Evolutionary conservation across 2,113 vertebrate species (phyloP), one percentile per base, ranked within the genome.

Genomic region (Oncorhynchus clarkii): DNA sequence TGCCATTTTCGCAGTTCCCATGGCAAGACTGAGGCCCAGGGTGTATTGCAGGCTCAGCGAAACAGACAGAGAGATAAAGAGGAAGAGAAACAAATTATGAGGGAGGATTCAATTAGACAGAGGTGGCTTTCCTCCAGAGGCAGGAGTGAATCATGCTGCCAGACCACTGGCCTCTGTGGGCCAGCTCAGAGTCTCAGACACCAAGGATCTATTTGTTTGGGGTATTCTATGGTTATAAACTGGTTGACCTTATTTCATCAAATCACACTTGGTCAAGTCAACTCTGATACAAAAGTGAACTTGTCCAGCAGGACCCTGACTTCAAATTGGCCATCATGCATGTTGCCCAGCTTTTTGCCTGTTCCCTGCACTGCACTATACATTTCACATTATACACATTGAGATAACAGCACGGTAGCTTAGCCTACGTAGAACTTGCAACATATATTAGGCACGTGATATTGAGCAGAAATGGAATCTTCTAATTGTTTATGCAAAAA

Each of bases 61-160:
- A 49, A 70, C 34, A 45, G 8, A 45, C 9, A 24, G 34, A 64
- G 59, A 49, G 76, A 51, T 76, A 64, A 62, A 22, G 64, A 62
- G 70, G 14, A 57, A 26, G 45, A 26, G 12, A 70, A 67, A 59
- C 49, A 29, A 70, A 78, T 62, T 34, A 26, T 29, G 64, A 76
- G 49, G 72, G 62, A 49, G 60, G 73, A 76, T 67, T 68, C 49
- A 66, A 71, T 72, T 51, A 71, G 73, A 54, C 69, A 80, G 51
- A 13, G n/a, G n/a, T 49, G 62, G 31, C 66, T 76, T 80, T 66
- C 66, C 70, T 76, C 65, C 70, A 34, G 65, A 39, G 70, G 65
- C 48, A 71, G 12, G 16, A 31, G 51, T 24, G 68, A 70, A 22
- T 68, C 67, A 68, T 68, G 14, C 67, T 68, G 29, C 31, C 67